phyloP scores from a whole-genome alignment of 2,113 vertebrate species.

The Crotalus viridis region DNA sequence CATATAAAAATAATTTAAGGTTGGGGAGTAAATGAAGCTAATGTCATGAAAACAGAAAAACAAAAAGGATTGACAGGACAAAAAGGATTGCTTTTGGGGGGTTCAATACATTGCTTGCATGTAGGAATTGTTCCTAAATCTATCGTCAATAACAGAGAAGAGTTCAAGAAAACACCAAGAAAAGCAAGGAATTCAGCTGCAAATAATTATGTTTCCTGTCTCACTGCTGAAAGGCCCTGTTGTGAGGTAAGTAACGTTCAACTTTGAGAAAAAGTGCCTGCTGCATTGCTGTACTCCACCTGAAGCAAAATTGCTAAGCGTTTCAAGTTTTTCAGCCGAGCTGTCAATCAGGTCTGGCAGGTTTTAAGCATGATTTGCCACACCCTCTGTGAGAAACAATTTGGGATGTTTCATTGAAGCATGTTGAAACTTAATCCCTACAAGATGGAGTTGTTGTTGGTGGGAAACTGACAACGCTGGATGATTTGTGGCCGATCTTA shows the following conservation, averaged over 20 bases:
- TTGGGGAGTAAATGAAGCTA: background rate
- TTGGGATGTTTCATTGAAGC: constrained; percentile 46
- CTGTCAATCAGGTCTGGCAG: constrained; percentile 61
- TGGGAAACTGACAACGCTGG: background rate
- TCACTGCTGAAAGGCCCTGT: constrained; percentile 20
- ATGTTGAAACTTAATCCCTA: background rate
- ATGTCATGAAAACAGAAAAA: background rate
- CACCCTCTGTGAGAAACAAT: constrained; percentile 61
- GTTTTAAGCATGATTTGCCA: constrained; percentile 43
- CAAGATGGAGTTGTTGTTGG: background rate
- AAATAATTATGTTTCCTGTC: constrained; percentile 15
- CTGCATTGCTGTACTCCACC: constrained; percentile 24
- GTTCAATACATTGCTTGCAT: background rate
- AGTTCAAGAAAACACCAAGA: constrained; percentile 29
- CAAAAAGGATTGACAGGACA: background rate
- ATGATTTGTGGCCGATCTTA: background rate
- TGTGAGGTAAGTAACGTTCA: constrained; percentile 19
- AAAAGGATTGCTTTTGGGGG: background rate
- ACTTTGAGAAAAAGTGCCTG: constrained; percentile 34
- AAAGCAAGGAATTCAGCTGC: constrained; percentile 7
- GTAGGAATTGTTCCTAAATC: background rate
- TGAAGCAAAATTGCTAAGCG: constrained; percentile 54
- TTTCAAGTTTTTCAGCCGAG: constrained; percentile 59
- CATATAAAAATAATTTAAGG: background rate
- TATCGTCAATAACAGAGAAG: constrained; percentile 7